Conservation (phyloP, 2,797 vertebrate species). For the Denticeps clupeoides region DNA sequence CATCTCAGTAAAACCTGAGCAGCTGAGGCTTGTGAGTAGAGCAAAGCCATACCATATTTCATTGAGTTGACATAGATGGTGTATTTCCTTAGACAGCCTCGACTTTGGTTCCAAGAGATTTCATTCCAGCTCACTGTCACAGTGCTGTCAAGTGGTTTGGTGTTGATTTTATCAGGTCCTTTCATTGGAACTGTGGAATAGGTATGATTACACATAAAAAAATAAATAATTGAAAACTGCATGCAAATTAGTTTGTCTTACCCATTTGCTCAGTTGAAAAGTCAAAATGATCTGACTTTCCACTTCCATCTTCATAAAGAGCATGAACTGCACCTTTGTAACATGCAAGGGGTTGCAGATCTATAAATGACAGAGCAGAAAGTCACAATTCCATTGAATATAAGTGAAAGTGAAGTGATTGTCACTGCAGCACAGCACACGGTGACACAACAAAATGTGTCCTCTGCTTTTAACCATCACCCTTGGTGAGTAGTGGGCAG, state of each 20-base stretch:
- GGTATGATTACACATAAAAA: background rate
- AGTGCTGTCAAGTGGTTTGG: constrained; percentile 4
- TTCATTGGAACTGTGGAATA: constrained; percentile 50
- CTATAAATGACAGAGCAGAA: constrained; percentile 27
- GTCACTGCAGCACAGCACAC: no score
- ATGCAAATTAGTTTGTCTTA: background rate
- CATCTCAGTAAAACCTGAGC: no score
- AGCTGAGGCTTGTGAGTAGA: background rate
- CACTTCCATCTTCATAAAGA: constrained; percentile 39
- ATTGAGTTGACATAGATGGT: constrained; percentile 54
- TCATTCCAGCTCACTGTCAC: constrained; percentile 61
- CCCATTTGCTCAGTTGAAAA: background rate
- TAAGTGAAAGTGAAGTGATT: no score
- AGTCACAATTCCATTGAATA: no score
- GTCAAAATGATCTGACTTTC: constrained; percentile 24
- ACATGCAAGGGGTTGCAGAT: constrained; percentile 54
- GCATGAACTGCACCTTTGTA: constrained; percentile 61
- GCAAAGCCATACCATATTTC: background rate
- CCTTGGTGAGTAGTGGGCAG: no score
- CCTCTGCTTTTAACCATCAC: no score
- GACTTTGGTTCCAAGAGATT: constrained; percentile 45
- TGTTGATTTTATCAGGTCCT: constrained; percentile 39
- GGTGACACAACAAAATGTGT: no score
- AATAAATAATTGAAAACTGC: background rate
- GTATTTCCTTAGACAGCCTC: constrained; percentile 68